Evolutionary conservation across 2,113 vertebrate genomes (phyloP).

Genomic region (Triplophysa rosa): DNA sequence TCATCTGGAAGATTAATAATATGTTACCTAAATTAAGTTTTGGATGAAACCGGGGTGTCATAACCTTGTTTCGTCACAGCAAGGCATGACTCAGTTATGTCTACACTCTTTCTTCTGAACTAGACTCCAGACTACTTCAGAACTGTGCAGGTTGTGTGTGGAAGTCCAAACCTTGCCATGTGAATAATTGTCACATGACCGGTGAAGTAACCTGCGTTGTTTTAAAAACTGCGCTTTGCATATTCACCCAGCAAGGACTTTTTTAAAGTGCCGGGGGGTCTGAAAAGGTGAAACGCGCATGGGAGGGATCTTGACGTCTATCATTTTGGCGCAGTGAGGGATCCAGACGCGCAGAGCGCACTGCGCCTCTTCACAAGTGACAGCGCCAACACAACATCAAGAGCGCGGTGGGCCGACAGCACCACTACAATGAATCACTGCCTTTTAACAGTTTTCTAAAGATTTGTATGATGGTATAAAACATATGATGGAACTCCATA

Average conservation of each 20-base stretch:
- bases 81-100: neutral
- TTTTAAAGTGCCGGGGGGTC: neutral
- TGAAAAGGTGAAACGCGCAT: constrained; percentile 37
- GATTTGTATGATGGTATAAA: neutral
- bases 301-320: constrained; percentile 65
- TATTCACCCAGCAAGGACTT: neutral
- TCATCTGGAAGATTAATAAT: constrained; percentile 46
- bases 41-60: constrained; percentile 6
- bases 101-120: neutral
- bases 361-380: constrained; percentile 32
- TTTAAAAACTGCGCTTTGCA: neutral
- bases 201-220: neutral
- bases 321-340: constrained; percentile 50
- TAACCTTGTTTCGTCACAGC: neutral
- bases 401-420: constrained; percentile 2
- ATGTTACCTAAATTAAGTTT: neutral
- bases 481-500: constrained; percentile 60
- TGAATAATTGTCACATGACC: neutral
- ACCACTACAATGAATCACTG: neutral
- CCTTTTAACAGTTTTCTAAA: neutral
- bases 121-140: neutral
- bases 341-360: constrained; percentile 17
- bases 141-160: too few species aligned
- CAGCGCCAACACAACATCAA: constrained; percentile 39
- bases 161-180: neutral